phyloP scores from a whole-genome alignment of 2,113 vertebrate genomes.

The Lamprotornis superbus region DNA sequence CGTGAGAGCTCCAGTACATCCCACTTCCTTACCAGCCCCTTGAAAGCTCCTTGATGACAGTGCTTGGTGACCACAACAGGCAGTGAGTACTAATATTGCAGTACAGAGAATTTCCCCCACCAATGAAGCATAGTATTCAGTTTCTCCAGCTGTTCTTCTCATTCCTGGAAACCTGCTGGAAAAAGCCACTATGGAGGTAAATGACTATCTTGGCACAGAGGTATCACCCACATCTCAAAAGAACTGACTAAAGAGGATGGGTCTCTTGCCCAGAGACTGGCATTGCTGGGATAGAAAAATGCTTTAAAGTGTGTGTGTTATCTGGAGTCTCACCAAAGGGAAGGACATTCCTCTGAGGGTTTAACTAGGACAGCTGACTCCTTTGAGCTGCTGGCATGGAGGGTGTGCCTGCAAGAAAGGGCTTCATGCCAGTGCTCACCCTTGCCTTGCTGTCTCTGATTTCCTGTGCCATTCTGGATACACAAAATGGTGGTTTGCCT shows the following conservation, averaged over 20 bases:
- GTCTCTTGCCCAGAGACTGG: not conserved
- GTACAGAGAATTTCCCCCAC: slow-evolving; percentile 64
- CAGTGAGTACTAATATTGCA: slow-evolving; percentile 67
- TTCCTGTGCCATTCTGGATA: fast-evolving
- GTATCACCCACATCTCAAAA: slow-evolving; percentile 9
- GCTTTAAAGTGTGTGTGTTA: not conserved
- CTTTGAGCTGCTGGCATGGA: not conserved
- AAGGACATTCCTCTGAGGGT: not conserved
- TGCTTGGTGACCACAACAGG: slow-evolving; percentile 69
- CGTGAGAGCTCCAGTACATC: slow-evolving; percentile 47
- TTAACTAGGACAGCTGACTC: not conserved
- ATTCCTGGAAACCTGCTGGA: slow-evolving; percentile 71
- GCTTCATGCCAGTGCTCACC: not conserved
- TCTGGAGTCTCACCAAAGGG: slow-evolving; percentile 14
- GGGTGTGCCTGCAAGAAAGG: not conserved
- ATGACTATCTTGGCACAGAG: not conserved
- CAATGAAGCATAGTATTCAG: slow-evolving; percentile 63
- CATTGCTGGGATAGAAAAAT: not conserved
- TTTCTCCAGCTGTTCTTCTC: slow-evolving; percentile 68
- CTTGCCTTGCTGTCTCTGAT: not conserved
- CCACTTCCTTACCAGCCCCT: slow-evolving; percentile 70
- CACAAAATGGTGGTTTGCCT: not conserved
- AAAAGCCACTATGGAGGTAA: slow-evolving; percentile 37
- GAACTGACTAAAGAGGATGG: not conserved
- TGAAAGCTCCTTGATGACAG: slow-evolving; percentile 71